These are phyloP conservation scores for Tursiops truncatus DNA, from an alignment of 2,113 vertebrate species.

Conservation along the genomic window DNA sequence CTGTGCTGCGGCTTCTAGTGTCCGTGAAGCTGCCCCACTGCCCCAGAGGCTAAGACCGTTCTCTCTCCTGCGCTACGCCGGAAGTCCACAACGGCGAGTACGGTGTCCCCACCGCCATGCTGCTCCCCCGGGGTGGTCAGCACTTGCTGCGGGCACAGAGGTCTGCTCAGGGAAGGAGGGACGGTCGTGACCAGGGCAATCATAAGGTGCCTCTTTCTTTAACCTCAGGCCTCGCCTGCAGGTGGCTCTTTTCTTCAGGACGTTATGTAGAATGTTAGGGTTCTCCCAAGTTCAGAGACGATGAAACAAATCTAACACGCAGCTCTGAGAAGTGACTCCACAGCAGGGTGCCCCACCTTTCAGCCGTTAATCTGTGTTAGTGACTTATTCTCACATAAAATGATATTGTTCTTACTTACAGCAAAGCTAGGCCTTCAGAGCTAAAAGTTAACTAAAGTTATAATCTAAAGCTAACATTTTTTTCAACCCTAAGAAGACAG, in stretches of 20 bases:
- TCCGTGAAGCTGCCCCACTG: neutral
- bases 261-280: neutral
- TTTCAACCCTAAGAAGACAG: neutral
- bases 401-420: neutral
- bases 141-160: neutral
- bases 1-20: neutral
- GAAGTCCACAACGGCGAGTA: fast-evolving
- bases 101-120: too few relatives aligned
- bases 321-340: neutral
- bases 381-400: neutral
- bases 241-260: neutral
- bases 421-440: neutral
- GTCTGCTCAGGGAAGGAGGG: neutral
- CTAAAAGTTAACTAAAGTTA: neutral
- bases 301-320: neutral
- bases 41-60: fast-evolving
- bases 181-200: fast-evolving
- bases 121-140: neutral
- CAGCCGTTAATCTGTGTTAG: neutral
- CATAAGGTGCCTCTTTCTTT: neutral
- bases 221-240: neutral
- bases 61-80: neutral
- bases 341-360: too few relatives aligned
- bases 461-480: neutral
- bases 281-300: neutral